Evolutionary conservation across 2,888 invertebrate species (phyloP).

Genomic region (Allolobophora icterica): DNA sequence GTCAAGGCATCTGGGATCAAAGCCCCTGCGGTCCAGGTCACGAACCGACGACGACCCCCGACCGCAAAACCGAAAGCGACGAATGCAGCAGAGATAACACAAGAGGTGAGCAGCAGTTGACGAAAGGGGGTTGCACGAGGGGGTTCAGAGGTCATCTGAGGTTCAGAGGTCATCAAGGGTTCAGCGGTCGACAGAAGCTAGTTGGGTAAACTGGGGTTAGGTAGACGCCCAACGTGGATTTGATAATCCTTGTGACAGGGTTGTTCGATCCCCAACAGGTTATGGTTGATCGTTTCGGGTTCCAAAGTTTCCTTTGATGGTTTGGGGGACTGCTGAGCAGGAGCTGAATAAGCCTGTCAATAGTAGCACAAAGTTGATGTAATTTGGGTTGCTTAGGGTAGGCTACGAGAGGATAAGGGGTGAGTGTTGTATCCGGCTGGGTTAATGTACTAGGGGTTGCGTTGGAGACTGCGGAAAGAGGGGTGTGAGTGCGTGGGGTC

Average conservation of each 20-base stretch:
- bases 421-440: too few relatives aligned
- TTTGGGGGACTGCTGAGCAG: background rate
- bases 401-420: too few relatives aligned
- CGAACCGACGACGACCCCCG: background rate
- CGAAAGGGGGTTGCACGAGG: background rate
- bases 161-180: too few relatives aligned
- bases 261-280: background rate
- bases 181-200: too few relatives aligned
- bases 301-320: background rate
- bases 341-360: background rate
- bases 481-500: background rate
- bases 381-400: too few relatives aligned
- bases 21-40: background rate
- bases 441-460: background rate
- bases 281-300: too few relatives aligned
- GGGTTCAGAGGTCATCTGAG: background rate
- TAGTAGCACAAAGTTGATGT: background rate
- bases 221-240: background rate
- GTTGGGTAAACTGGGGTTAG: too few relatives aligned
- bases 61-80: background rate
- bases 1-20: background rate
- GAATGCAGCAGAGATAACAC: background rate
- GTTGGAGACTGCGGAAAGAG: background rate
- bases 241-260: background rate
- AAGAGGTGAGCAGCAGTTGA: background rate